Evolutionary conservation across 1,140 invertebrate genomes (phyloP), one percentile per base, ranked within the genome.

Genomic region (Olivierus martensii): DNA sequence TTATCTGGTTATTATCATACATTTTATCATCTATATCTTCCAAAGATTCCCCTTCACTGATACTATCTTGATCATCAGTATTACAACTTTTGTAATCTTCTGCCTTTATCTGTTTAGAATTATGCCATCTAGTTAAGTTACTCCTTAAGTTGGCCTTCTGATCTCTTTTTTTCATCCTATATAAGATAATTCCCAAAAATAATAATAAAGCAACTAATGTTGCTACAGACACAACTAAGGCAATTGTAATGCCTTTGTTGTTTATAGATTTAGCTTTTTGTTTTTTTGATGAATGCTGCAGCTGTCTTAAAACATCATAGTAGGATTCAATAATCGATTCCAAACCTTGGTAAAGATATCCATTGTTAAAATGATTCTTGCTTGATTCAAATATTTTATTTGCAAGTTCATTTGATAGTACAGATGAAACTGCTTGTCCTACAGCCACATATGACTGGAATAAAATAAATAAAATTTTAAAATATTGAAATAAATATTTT

Each of bases 321-420:
- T 51, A 39, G 3, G 54, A 56, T 15, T 52, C 50, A 3, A 51
- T 37, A 6, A 56, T 46, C 28, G 54, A 56, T 36, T 56, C 54
- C 10, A 56, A 38, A 0, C 54, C 54, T 18, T 56, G 49, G 34
- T 56, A 56, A 12, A 34, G 51, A 14, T 37, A 51, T 0, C 46
- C 49, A 18, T 43, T 46, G 11, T 37, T 11, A n/a, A 56, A 56
- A 11, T 56, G 54, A 9, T 28, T n/a, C 6, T n/a, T 46, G 17
- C 54, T 51, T 4, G 51, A 45, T 2, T 37, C 15, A 11, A 51
- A 1, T 12, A 56, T 56, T 11, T 38, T 10, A 1, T 7, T 7
- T 0, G 45, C 45, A 11, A 34, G 39, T 15, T 41, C 6, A 1
- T 51, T 9, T 11, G 49, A 14, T 1, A 56, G 28, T 2, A 51